phyloP scores from a whole-genome alignment of 2,888 invertebrate species.

The Digitonthophagus gazella region DNA sequence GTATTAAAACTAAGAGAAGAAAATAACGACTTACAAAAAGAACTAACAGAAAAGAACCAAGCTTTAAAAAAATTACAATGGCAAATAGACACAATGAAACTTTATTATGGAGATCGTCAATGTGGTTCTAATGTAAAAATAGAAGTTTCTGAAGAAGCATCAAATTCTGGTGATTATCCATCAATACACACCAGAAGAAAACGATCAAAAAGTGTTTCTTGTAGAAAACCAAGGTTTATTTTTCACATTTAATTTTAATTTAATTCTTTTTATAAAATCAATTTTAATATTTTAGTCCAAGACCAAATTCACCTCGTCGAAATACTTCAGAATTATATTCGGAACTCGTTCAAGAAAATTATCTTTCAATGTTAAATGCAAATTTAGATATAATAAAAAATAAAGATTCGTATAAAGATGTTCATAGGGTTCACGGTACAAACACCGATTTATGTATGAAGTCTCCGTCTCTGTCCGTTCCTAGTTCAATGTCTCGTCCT shows the following conservation, averaged over 20 bases:
- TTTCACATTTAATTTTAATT: background rate
- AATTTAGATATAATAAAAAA: constrained; percentile 12
- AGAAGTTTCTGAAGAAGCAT: background rate
- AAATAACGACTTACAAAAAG: constrained; percentile 29
- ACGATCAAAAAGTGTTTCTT: constrained; percentile 12
- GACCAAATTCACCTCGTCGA: constrained; percentile 5
- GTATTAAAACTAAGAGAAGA: constrained; percentile 32
- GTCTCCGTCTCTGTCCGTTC: constrained; percentile 3
- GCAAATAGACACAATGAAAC: constrained; percentile 30
- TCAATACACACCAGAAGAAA: background rate
- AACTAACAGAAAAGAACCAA: constrained; percentile 29
- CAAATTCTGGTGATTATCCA: background rate
- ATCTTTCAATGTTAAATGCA: constrained; percentile 4
- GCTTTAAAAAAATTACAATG: constrained; percentile 31
- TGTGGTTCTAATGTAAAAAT: background rate
- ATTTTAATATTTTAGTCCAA: background rate
- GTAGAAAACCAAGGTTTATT: background rate
- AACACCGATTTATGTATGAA: background rate
- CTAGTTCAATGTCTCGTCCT: background rate
- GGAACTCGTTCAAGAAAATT: constrained; percentile 7
- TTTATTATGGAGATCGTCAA: constrained; percentile 23
- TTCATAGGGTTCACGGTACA: background rate
- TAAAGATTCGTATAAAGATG: constrained; percentile 5
- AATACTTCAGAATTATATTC: background rate
- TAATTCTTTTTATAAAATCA: background rate